Base-by-base conservation (phyloP, 2,888 invertebrate genomes). In the Spilosoma lubricipeda region DNA sequence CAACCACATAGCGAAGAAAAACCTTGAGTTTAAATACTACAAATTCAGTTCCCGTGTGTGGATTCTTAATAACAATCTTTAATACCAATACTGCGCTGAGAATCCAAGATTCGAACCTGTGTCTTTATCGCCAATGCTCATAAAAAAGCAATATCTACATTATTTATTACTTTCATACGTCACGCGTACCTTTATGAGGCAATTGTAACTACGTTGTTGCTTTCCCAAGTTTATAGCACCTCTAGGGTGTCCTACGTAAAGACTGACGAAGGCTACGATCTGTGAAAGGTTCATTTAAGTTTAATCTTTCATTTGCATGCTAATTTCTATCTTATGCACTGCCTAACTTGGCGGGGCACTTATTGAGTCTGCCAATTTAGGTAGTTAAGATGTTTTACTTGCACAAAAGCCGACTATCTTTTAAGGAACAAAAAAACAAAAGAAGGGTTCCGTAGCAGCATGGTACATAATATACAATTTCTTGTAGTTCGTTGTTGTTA, bases 261-360 rank as follows among this genome's bases (percentile, higher is more conserved):
- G 68, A 64, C 70, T 67, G 70, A 65, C 65, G 69, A 67, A 71
- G 18, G 64, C 71, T 59, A 83, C 69, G 78, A 80, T 67, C 74
- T 78, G 74, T 59, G 69, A 77, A 77, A 68, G 67, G 76, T 11
- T 77, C 78, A 80, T 80, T 76, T 77, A 81, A 81, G 64, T 81
- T 83, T 80, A 83, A 83, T 83, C 73, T 83, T 80, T 78, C 75
- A 81, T 83, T 77, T 81, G 67, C 72, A 83, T 83, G 81, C 69
- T 78, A 81, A 81, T 76, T 71, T 74, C 56, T 73, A 65, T 74
- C 70, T 74, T 77, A 75, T 45, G 36, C 30, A 36, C 30, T 56
- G 67, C 48, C 48, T 42, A 48, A 27, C 39, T 70, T 18, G 36
- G 36, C 8, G 13, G n/a, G n/a, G 18, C 56, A 36, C 15, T 30